These are phyloP conservation scores for Nasonia longicornis DNA, from an alignment of 1,140 invertebrate species.

Conservation along the genomic window DNA sequence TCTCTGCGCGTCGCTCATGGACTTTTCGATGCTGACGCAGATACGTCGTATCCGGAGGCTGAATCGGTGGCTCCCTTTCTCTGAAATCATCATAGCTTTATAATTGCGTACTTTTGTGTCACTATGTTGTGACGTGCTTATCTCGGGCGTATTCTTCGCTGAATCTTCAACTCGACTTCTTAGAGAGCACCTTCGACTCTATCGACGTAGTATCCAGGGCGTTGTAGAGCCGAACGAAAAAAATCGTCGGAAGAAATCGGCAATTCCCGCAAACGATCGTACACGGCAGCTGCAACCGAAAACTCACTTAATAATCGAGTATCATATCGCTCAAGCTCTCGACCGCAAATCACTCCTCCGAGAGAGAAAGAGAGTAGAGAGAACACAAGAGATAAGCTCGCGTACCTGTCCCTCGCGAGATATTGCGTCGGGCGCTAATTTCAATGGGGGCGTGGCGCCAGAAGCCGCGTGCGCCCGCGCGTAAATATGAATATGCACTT, in stretches of 20 bases:
- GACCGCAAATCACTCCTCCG: neutral
- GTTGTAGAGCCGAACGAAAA: no score
- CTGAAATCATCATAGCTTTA: neutral
- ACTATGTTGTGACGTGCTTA: neutral
- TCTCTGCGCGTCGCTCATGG: neutral
- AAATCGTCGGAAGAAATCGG: no score
- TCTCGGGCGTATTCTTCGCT: neutral
- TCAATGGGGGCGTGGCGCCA: constrained; percentile 15
- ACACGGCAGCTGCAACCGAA: neutral
- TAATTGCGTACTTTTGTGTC: neutral
- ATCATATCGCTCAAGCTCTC: neutral
- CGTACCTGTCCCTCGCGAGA: constrained; percentile 2
- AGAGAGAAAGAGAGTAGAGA: neutral
- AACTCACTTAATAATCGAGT: neutral
- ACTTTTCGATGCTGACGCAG: neutral
- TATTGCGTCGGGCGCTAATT: constrained; percentile 6
- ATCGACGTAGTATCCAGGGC: no score
- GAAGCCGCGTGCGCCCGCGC: neutral
- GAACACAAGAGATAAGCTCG: neutral
- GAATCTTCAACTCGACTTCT: no score
- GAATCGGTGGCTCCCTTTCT: neutral
- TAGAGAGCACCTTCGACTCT: no score
- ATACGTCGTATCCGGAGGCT: neutral
- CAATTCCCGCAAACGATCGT: no score
- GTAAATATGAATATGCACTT: constrained; percentile 4